Base-by-base conservation (phyloP, 1,140 invertebrate genomes). In the Ips typographus region DNA sequence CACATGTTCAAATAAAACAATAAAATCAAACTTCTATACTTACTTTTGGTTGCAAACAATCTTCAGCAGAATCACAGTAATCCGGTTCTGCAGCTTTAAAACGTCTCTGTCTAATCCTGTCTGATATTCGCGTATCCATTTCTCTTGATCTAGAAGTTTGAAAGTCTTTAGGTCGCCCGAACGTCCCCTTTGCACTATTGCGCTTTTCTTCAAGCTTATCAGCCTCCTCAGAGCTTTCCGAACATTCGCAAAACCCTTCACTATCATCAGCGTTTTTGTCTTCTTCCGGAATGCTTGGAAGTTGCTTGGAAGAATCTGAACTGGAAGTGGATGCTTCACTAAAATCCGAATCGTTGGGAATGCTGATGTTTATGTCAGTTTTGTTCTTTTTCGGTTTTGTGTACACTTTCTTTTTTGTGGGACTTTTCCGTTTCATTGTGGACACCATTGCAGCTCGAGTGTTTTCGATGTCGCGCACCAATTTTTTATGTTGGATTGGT, bases 381-480 rank as follows among this genome's bases (percentile, higher is more conserved):
- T 59, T 57, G 42, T 44, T 58, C 40, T 56, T 65, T 70, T 68
- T 8, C 37, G 42, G 8, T 68, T 59, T 63, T 56, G 8, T 22
- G 22, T 22, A 40, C 56, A 55, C n/a, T 55, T 37, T 37, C 6
- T 55, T 5, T 37, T 55, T 55, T 43, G 40, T 63, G 4, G 68
- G 49, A 2, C 22, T 39, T 44, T 60, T 51, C 22, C 40, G 59
- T 7, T 61, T 47, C 57, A 61, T 62, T 4, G 63, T 44, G 40
- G 39, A 61, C 8, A 65, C 71, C 77, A 83, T 76, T 4, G 77
- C 73, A 8, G 84, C 79, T 62, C 84, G 76, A 3, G 77, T 63
- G 75, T 85, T 82, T 77, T 86, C 84, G 2, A 82, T 70, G 60
- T 84, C 79, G 64, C 84, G 76, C 42, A 80, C 81, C 68, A 82